phyloP scores from a whole-genome alignment of 2,888 invertebrate genomes.

The Malthinus seriepunctatus region DNA sequence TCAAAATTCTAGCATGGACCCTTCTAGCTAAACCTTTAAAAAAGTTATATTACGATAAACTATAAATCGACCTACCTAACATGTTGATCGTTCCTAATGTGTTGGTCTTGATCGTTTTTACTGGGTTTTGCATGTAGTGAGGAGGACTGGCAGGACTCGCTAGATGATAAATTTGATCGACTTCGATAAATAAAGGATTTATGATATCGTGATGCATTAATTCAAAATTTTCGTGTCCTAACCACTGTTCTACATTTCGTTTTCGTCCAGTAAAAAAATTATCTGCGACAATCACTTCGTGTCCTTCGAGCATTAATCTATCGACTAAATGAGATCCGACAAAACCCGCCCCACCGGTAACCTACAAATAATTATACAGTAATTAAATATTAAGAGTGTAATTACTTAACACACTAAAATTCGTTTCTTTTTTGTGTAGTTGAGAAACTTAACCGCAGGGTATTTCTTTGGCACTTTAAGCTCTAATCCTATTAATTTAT shows the following conservation, averaged over 20 bases:
- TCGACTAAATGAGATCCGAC: constrained; percentile 99
- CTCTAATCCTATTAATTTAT: constrained; percentile 73
- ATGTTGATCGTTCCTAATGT: constrained; percentile 95
- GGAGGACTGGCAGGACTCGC: constrained; percentile 99
- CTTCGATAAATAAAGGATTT: constrained; percentile 96
- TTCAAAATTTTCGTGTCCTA: constrained; percentile 99
- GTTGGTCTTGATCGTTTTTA: constrained; percentile 99
- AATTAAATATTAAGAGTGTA: neutral
- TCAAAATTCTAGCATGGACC: constrained; percentile 88
- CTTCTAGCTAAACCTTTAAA: constrained; percentile 83
- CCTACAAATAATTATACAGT: constrained; percentile 56
- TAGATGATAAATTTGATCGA: constrained; percentile 96
- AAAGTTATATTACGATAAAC: constrained; percentile 9
- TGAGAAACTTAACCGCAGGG: constrained; percentile 89
- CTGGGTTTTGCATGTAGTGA: constrained; percentile 99
- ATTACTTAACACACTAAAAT: constrained; percentile 69
- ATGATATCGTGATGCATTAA: constrained; percentile 98
- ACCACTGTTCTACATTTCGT: constrained; percentile 97
- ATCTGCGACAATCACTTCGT: constrained; percentile 95
- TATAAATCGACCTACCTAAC: constrained; percentile 63
- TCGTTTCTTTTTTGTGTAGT: constrained; percentile 88
- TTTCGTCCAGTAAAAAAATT: constrained; percentile 98
- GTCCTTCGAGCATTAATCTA: constrained; percentile 90
- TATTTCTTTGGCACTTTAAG: constrained; percentile 78
- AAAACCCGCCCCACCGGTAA: constrained; percentile 97